phyloP scores from a whole-genome alignment of 2,113 vertebrate species.

The Sus scrofa region DNA sequence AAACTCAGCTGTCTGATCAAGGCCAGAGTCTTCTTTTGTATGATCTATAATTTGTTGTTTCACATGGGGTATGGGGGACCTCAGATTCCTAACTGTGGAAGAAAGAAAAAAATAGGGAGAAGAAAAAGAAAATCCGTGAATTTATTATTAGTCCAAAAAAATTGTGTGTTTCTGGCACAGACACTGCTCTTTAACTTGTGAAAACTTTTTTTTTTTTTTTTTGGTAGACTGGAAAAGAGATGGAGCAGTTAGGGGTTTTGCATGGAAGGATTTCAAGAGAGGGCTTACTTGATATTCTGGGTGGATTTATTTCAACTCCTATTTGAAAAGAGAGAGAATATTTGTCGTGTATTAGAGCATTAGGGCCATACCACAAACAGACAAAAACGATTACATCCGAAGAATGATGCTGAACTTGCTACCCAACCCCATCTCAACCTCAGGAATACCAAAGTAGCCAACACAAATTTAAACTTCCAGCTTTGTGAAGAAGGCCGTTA shows the following conservation, averaged over 20 bases:
- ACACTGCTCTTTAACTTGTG: conserved; percentile 44
- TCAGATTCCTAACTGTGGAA: not conserved
- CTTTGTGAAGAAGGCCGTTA: conserved; percentile 29
- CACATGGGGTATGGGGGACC: not conserved
- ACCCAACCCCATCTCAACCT: conserved; percentile 14
- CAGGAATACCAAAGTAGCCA: conserved; percentile 31
- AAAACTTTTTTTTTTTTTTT: conserved; percentile 38
- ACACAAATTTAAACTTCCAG: conserved; percentile 72
- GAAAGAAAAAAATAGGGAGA: not conserved
- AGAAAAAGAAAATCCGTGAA: not conserved
- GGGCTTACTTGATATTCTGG: not conserved
- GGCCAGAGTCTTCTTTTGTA: not conserved
- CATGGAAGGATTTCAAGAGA: conserved; percentile 52
- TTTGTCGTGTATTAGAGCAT: conserved; percentile 50
- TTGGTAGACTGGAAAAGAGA: conserved; percentile 42
- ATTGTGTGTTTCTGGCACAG: not conserved
- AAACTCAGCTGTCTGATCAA: not conserved
- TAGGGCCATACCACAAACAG: conserved; percentile 25
- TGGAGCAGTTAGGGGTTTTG: not conserved
- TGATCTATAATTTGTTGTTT: not conserved
- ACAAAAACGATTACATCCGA: conserved; percentile 68
- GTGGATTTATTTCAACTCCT: conserved; percentile 57
- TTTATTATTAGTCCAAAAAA: conserved; percentile 5
- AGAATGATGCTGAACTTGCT: conserved; percentile 47
- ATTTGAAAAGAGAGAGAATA: conserved; percentile 53